These are phyloP conservation scores for Papilio machaon DNA, from an alignment of 1,140 invertebrate genomes.

Conservation along the genomic window DNA sequence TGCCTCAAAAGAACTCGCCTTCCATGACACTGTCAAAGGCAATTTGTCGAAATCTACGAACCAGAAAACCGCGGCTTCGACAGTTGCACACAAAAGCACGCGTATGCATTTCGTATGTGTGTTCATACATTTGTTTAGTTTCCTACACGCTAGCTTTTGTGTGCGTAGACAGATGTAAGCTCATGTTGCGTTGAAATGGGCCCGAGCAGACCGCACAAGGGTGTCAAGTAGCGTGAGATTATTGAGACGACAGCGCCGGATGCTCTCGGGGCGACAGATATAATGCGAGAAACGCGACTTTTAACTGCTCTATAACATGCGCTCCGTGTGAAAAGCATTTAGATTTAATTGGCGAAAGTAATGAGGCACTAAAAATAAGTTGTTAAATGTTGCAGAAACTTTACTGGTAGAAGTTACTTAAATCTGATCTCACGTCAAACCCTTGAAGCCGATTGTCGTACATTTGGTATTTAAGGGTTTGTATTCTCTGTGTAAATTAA, in stretches of 20 bases:
- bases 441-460: too few species aligned
- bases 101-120: neutral
- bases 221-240: constrained; percentile 67
- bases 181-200: constrained; percentile 33
- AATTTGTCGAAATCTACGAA: constrained; percentile 30
- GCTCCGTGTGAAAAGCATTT: constrained; percentile 21
- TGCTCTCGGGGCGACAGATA: constrained; percentile 49
- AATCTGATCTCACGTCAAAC: too few species aligned
- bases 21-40: neutral
- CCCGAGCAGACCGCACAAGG: constrained; percentile 45
- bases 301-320: constrained; percentile 30
- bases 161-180: constrained; percentile 32
- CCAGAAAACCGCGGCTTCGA: constrained; percentile 56
- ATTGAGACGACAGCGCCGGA: constrained; percentile 57
- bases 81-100: neutral
- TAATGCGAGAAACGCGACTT: constrained; percentile 45
- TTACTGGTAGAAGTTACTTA: too few species aligned
- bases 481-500: too few species aligned
- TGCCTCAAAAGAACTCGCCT: neutral
- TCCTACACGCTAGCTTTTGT: neutral
- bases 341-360: constrained; percentile 18
- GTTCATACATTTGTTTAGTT: neutral
- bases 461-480: too few species aligned
- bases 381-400: neutral
- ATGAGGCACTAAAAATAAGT: neutral